These are phyloP conservation scores for Mellilla xanthometata DNA, from an alignment of 2,888 invertebrate species.

Conservation along the genomic window DNA sequence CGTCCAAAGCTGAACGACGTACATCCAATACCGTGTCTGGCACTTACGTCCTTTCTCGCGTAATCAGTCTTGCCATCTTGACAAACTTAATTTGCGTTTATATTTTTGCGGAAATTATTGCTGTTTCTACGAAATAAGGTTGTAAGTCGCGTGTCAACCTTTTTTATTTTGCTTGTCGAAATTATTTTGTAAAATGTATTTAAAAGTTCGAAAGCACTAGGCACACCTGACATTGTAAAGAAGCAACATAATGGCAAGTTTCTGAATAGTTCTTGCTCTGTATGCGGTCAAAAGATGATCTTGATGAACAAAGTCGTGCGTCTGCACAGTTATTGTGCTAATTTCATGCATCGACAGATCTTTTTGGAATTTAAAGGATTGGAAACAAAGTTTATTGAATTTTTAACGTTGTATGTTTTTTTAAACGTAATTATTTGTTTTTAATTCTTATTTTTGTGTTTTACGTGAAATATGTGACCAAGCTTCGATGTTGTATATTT, in stretches of 20 bases:
- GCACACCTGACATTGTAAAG: slow-evolving; percentile 37
- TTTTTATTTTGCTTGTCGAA: slow-evolving; percentile 5
- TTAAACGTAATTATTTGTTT: too few species aligned
- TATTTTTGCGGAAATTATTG: slow-evolving; percentile 7
- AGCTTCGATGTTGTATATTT: too few species aligned
- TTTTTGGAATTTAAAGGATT: slow-evolving; percentile 12
- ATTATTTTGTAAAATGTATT: slow-evolving; percentile 14
- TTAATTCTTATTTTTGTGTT: too few species aligned
- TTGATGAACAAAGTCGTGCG: slow-evolving; percentile 30
- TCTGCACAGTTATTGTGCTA: slow-evolving; percentile 17
- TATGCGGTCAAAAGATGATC: slow-evolving; percentile 29
- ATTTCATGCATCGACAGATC: slow-evolving; percentile 26
- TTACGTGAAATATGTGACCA: too few species aligned
- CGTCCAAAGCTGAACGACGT: slow-evolving; percentile 33
- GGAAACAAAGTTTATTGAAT: neutral
- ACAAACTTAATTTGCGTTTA: slow-evolving; percentile 17
- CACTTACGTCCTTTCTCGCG: slow-evolving; percentile 26
- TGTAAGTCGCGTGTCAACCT: slow-evolving; percentile 5
- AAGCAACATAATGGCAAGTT: slow-evolving; percentile 31
- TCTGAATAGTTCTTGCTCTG: slow-evolving; percentile 23
- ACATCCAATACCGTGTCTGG: slow-evolving; percentile 18
- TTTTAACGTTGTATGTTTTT: too few species aligned
- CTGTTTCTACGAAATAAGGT: slow-evolving; percentile 7
- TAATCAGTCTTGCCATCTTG: slow-evolving; percentile 5
- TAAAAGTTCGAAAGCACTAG: slow-evolving; percentile 33